Percentiles rank a stretch among this genome's conserved stretches.
Conservation (phyloP, 1,140 invertebrate species). For the Leptestheria dahalacensis region DNA sequence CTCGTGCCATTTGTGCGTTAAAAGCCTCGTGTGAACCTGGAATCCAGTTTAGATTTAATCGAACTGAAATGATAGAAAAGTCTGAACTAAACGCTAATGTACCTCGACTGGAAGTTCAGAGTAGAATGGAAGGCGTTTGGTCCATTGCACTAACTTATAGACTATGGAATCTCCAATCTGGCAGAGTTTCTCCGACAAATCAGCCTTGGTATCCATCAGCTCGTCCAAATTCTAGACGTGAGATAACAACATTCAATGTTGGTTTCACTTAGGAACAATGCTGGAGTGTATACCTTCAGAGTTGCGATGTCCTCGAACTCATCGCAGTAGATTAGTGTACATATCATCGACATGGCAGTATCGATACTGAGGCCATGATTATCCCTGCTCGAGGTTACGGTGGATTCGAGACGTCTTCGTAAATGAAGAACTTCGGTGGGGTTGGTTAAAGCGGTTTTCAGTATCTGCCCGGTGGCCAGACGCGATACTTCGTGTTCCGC, state of each 20-base stretch:
- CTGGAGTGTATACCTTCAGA: slow-evolving; percentile 36
- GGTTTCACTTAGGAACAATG: background rate
- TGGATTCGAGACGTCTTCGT: slow-evolving; percentile 66
- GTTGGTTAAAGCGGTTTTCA: slow-evolving; percentile 84
- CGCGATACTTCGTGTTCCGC: slow-evolving; percentile 38
- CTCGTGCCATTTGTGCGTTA: slow-evolving; percentile 96
- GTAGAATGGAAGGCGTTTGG: slow-evolving; percentile 91
- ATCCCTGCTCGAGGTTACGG: slow-evolving; percentile 69
- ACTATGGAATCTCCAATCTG: slow-evolving; percentile 91
- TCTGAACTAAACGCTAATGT: too few relatives aligned
- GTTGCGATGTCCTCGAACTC: slow-evolving; percentile 90
- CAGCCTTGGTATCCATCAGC: slow-evolving; percentile 73
- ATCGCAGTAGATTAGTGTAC: slow-evolving; percentile 81
- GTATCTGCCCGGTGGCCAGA: slow-evolving; percentile 74
- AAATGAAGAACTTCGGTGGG: slow-evolving; percentile 77
- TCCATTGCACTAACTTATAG: slow-evolving; percentile 95
- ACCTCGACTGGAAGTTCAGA: slow-evolving; percentile 82
- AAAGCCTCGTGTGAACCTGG: slow-evolving; percentile 66
- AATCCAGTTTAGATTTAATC: too few relatives aligned
- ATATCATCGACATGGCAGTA: slow-evolving; percentile 66
- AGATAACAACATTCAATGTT: background rate
- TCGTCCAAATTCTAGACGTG: slow-evolving; percentile 60
- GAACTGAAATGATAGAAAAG: too few relatives aligned
- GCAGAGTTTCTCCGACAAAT: slow-evolving; percentile 80
- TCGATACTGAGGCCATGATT: slow-evolving; percentile 39